These are phyloP conservation scores for Xerus rutilus DNA, from an alignment of 2,797 vertebrate species.

Conservation along the genomic window DNA sequence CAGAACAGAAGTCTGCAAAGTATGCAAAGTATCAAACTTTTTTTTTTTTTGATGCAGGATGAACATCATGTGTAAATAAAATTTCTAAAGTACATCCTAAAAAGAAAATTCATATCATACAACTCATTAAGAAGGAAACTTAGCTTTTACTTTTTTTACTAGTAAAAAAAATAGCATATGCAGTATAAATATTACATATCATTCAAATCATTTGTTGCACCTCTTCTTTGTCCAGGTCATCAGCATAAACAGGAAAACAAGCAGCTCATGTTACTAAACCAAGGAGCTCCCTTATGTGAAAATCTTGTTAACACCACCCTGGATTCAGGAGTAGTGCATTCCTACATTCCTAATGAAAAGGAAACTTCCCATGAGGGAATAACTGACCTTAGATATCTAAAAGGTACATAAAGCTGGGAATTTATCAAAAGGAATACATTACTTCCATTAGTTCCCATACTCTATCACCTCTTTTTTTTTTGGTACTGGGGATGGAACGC, in stretches of 20 bases:
- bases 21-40: not conserved
- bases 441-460: not conserved
- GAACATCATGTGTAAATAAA: not conserved
- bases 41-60: not conserved
- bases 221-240: not conserved
- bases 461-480: not conserved
- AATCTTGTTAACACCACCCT: fast-evolving
- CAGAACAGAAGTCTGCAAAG: not conserved
- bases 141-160: not conserved
- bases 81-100: not conserved
- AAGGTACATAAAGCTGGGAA: not conserved
- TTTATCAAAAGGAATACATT: not conserved
- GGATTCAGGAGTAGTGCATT: not conserved
- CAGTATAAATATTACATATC: not conserved
- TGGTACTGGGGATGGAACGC: too few species aligned
- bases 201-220: not conserved
- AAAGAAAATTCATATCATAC: not conserved
- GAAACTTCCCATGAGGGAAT: not conserved
- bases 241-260: not conserved
- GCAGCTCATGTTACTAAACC: not conserved
- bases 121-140: not conserved
- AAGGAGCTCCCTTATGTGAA: not conserved
- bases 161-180: not conserved
- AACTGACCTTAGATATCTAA: not conserved
- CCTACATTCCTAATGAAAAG: not conserved